These are phyloP conservation scores for Acholoe squamosa DNA, from an alignment of 2,888 invertebrate genomes.

Conservation along the genomic window DNA sequence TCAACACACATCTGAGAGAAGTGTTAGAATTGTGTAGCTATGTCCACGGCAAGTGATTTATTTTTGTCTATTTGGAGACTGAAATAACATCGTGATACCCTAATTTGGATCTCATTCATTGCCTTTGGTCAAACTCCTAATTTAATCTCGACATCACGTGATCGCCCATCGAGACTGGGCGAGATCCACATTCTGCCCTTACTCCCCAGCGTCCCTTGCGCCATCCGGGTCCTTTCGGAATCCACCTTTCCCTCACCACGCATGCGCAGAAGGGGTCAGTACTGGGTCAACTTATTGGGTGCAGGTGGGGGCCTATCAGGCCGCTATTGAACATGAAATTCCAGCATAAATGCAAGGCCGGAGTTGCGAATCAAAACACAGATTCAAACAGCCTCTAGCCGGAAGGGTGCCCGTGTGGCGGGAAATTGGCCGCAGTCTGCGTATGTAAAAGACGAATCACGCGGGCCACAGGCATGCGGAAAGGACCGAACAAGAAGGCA, in stretches of 20 bases:
- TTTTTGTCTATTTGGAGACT: too few species aligned
- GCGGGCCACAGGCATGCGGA: not conserved
- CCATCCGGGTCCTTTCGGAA: not conserved
- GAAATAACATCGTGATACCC: not conserved
- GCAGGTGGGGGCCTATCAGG: constrained; percentile 51
- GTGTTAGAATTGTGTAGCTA: too few species aligned
- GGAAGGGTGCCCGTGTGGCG: not conserved
- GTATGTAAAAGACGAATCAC: constrained; percentile 52
- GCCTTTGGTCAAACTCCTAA: not conserved
- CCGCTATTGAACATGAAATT: constrained; percentile 42
- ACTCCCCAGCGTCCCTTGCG: not conserved
- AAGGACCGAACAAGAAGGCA: not conserved
- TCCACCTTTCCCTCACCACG: not conserved
- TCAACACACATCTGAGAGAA: too few species aligned
- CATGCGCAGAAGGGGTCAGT: not conserved
- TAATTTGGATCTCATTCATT: not conserved
- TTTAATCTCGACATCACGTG: not conserved
- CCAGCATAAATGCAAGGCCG: not conserved
- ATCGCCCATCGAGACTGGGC: not conserved
- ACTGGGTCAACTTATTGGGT: constrained; percentile 7
- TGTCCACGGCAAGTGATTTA: too few species aligned
- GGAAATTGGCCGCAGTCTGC: constrained; percentile 24
- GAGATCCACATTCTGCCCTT: not conserved
- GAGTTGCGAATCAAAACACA: constrained; percentile 45
- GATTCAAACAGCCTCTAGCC: constrained; percentile 30